Evolutionary conservation across 2,888 invertebrate genomes (phyloP).

Genomic region (Drosophila rubida): DNA sequence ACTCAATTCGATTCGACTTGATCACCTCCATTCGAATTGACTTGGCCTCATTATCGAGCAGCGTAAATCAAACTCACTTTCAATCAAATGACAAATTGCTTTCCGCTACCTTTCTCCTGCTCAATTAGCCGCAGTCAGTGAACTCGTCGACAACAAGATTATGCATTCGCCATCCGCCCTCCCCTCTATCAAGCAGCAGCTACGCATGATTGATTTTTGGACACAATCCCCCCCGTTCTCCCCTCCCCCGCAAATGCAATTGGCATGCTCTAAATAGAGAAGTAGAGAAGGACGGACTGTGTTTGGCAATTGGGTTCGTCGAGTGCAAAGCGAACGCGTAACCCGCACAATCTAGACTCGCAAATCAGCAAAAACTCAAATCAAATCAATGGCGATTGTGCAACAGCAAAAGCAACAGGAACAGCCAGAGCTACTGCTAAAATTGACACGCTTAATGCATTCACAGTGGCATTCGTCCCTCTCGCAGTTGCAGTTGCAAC

Average conservation of each 20-base stretch:
- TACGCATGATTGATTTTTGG: constrained; percentile 61
- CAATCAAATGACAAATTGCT: constrained; percentile 77
- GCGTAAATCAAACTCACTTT: constrained; percentile 70
- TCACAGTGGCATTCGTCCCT: constrained; percentile 11
- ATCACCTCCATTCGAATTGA: background rate
- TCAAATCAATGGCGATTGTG: constrained; percentile 72
- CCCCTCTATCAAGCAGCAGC: background rate
- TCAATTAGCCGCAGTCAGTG: constrained; percentile 73
- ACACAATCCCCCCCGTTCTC: constrained; percentile 32
- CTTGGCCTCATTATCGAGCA: constrained; percentile 39
- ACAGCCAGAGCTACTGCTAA: constrained; percentile 60
- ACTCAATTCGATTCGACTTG: background rate
- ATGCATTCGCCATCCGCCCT: constrained; percentile 48
- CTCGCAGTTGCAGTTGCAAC: background rate
- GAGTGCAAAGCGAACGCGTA: constrained; percentile 55
- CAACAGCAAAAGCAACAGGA: constrained; percentile 65
- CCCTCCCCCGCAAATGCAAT: too few relatives aligned
- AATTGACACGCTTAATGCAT: constrained; percentile 76
- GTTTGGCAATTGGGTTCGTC: background rate
- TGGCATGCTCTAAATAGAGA: constrained; percentile 20
- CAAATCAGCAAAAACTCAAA: constrained; percentile 51
- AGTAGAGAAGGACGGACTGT: background rate
- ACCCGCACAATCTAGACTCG: constrained; percentile 66
- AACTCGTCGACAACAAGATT: constrained; percentile 66
- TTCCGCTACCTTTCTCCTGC: constrained; percentile 73